Evolutionary conservation across 2,113 vertebrate genomes (phyloP).

Genomic region (Aix galericulata): DNA sequence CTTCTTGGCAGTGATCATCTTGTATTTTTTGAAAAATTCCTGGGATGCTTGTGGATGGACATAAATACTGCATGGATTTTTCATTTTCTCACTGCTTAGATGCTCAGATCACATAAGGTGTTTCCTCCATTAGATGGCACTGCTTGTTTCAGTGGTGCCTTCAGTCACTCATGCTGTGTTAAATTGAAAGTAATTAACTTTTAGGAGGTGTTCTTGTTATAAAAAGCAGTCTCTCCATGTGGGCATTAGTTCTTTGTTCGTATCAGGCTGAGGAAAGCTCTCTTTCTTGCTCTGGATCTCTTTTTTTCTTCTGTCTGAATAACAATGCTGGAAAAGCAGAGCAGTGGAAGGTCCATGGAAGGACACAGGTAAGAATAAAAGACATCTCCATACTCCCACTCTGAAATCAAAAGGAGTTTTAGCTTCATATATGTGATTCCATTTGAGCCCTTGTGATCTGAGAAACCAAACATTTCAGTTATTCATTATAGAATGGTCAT

Average conservation of each 20-base stretch:
- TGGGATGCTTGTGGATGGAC: neutral
- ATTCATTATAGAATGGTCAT: neutral
- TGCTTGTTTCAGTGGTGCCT: neutral
- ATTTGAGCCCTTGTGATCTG: neutral
- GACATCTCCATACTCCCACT: neutral
- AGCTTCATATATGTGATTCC: neutral
- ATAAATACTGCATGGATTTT: fast-evolving
- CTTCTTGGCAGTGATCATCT: neutral
- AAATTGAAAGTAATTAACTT: neutral
- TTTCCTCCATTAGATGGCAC: slow-evolving; percentile 48
- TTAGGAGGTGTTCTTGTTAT: slow-evolving; percentile 4
- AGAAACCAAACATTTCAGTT: neutral
- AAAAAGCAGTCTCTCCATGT: neutral
- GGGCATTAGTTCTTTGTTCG: neutral
- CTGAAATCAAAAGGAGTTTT: neutral
- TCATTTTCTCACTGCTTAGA: fast-evolving
- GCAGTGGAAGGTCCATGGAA: neutral
- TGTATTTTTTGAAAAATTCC: neutral
- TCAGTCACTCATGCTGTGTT: neutral
- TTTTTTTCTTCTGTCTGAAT: fast-evolving
- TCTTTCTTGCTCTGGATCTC: neutral
- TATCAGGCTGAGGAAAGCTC: neutral
- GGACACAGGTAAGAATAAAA: neutral
- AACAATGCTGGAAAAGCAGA: neutral
- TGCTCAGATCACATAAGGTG: neutral